These are phyloP conservation scores for Stomatorhinus ivindoensis DNA, from an alignment of 2,113 vertebrate species.

Conservation along the genomic window DNA sequence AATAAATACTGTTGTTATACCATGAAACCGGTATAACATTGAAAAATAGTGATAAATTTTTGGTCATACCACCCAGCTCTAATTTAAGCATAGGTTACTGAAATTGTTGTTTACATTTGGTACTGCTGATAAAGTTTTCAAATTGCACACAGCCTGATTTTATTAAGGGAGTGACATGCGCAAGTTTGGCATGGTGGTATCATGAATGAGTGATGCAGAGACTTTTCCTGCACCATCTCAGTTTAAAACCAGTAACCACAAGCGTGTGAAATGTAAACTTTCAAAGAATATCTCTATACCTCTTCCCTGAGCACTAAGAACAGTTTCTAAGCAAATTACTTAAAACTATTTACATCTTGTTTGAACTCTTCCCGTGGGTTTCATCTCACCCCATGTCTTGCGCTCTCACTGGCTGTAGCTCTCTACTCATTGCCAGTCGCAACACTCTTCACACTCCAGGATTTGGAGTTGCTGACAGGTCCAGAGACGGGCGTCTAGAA, in stretches of 20 bases:
- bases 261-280: not conserved
- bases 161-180: too few relatives aligned
- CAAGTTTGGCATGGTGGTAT: too few relatives aligned
- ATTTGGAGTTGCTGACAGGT: not conserved
- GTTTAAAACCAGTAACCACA: not conserved
- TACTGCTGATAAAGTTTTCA: too few relatives aligned
- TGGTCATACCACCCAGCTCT: too few relatives aligned
- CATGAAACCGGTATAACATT: too few relatives aligned
- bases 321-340: not conserved
- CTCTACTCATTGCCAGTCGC: not conserved
- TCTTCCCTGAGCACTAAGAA: not conserved
- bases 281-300: not conserved
- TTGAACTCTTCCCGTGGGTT: not conserved
- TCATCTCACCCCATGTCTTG: not conserved
- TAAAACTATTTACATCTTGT: not conserved
- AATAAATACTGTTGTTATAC: too few relatives aligned
- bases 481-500: not conserved
- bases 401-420: not conserved
- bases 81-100: too few relatives aligned
- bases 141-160: too few relatives aligned
- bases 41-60: too few relatives aligned
- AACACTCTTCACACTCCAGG: not conserved
- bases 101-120: too few relatives aligned
- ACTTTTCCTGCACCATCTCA: too few relatives aligned
- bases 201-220: too few relatives aligned